A percentile compares a stretch with the other conserved stretches of the same genome.
Evolutionary conservation across 2,797 vertebrate species (phyloP).

Genomic region (Tenualosa ilisha): DNA sequence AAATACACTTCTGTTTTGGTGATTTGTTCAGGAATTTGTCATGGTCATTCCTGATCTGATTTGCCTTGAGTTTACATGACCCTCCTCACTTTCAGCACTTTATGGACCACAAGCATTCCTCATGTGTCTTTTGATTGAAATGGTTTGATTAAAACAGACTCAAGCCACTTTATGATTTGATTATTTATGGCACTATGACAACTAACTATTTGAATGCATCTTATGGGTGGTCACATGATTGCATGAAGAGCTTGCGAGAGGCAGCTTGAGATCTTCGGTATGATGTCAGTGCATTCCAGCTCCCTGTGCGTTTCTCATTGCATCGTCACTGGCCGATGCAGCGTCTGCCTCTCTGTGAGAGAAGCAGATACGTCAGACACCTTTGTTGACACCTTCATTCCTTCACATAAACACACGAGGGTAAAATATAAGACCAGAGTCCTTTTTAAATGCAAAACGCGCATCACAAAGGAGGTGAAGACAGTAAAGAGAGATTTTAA

Average conservation of each 20-base stretch:
- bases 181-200: background rate
- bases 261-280: background rate
- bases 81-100: background rate
- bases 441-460: background rate
- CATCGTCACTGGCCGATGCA: background rate
- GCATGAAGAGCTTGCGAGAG: background rate
- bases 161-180: background rate
- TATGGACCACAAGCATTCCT: background rate
- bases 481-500: background rate
- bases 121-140: background rate
- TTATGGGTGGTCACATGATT: background rate
- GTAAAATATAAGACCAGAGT: no score
- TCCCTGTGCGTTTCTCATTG: background rate
- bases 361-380: background rate
- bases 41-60: background rate
- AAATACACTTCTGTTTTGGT: background rate
- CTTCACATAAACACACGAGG: background rate
- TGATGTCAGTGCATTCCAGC: background rate
- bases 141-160: background rate
- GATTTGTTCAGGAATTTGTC: background rate
- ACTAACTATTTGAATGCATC: background rate
- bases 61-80: background rate
- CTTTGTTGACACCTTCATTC: background rate
- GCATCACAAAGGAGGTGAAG: background rate
- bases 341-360: background rate